Conservation (phyloP, 2,888 invertebrate species). For the Orthosia gothica region DNA sequence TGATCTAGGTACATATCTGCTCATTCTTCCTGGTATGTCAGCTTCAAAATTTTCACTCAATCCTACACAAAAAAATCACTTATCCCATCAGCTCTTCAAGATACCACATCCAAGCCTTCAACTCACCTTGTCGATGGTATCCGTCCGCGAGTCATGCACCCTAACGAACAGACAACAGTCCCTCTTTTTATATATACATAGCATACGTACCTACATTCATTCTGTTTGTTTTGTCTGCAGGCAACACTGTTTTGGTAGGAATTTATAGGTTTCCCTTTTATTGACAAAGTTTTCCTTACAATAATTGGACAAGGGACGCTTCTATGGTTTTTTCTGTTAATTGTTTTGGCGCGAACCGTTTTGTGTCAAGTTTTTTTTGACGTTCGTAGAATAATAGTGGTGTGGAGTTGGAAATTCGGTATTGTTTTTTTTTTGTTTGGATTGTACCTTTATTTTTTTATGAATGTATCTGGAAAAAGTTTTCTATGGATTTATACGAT, state of each 20-base stretch:
- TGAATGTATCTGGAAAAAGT: slow-evolving; percentile 11
- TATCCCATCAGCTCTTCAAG: slow-evolving; percentile 19
- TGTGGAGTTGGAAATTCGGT: slow-evolving; percentile 15
- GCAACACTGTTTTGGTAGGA: slow-evolving; percentile 80
- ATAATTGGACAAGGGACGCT: slow-evolving; percentile 67
- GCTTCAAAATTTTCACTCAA: background rate
- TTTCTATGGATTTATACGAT: slow-evolving; percentile 8
- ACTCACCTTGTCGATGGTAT: slow-evolving; percentile 74
- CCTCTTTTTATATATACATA: slow-evolving; percentile 76
- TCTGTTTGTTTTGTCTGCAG: slow-evolving; percentile 85
- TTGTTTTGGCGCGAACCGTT: slow-evolving; percentile 56
- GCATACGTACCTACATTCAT: slow-evolving; percentile 73
- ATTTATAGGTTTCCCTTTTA: slow-evolving; percentile 83
- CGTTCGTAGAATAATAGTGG: slow-evolving; percentile 20
- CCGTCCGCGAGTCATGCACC: slow-evolving; percentile 90
- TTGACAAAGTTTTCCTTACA: slow-evolving; percentile 75
- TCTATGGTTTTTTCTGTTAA: slow-evolving; percentile 66
- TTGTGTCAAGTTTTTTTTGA: slow-evolving; percentile 54
- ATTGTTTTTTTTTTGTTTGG: slow-evolving; percentile 8
- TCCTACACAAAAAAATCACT: background rate
- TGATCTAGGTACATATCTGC: too few relatives aligned
- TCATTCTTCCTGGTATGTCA: background rate
- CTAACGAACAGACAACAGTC: slow-evolving; percentile 85
- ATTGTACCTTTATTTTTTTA: slow-evolving; percentile 4
- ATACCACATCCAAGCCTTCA: slow-evolving; percentile 73